Evolutionary conservation across 1,140 invertebrate species (phyloP).

Genomic region (Spodoptera litura): DNA sequence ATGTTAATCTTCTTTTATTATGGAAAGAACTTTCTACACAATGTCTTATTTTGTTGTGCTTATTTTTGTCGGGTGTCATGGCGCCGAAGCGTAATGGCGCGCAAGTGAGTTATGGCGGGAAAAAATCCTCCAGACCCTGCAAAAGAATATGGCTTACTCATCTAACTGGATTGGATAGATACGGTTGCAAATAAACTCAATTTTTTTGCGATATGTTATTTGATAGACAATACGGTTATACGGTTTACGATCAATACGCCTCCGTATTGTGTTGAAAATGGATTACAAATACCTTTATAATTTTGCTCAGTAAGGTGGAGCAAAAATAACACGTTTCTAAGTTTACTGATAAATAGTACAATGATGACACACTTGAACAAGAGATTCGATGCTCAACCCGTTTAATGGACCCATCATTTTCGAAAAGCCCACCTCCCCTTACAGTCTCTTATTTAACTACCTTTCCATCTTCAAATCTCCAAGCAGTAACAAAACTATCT

Average conservation of each 20-base stretch:
- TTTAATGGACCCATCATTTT: neutral
- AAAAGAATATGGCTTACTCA: constrained; percentile 15
- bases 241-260: too few species aligned
- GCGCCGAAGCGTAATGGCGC: constrained; percentile 51
- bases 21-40: constrained; percentile 32
- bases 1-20: constrained; percentile 39
- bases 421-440: neutral
- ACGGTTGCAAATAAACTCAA: constrained; percentile 9
- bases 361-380: too few species aligned
- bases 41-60: constrained; percentile 29
- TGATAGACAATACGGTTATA: neutral
- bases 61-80: constrained; percentile 24
- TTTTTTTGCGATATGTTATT: neutral
- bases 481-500: too few species aligned
- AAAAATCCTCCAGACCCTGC: constrained; percentile 34
- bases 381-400: neutral
- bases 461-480: neutral
- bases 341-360: too few species aligned
- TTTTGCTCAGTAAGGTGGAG: too few species aligned
- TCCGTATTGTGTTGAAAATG: neutral
- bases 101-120: constrained; percentile 54
- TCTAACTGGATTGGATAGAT: constrained; percentile 4
- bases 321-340: too few species aligned
- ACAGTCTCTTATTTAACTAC: neutral
- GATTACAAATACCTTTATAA: neutral